Conservation (phyloP, 2,797 vertebrate genomes). For the Vespertilio murinus region DNA sequence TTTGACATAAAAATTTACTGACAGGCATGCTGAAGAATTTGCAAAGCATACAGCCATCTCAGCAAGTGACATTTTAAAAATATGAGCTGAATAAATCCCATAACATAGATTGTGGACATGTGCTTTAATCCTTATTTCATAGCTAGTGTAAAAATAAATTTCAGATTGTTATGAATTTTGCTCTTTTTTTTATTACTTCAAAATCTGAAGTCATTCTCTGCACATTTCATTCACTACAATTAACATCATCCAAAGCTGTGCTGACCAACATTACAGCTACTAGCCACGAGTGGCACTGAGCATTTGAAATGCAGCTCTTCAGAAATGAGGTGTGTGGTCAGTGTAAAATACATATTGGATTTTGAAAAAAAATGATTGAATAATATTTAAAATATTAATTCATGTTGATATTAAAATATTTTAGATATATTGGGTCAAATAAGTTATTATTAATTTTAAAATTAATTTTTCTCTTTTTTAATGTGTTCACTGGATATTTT, state of each 20-base stretch:
- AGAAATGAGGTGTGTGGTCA: not conserved
- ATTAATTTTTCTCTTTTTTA: not conserved
- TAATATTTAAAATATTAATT: constrained; percentile 46
- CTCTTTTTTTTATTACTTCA: constrained; percentile 9
- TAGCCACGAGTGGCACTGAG: not conserved
- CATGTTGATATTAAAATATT: not conserved
- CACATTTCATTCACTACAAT: not conserved
- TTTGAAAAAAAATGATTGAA: not conserved
- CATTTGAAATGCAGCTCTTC: not conserved
- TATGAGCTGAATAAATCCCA: not conserved
- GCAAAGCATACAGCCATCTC: not conserved
- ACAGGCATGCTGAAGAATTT: not conserved
- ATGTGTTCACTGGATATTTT: not conserved
- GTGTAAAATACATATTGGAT: not conserved
- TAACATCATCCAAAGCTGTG: not conserved
- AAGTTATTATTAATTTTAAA: constrained; percentile 34
- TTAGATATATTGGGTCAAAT: not conserved
- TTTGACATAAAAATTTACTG: not conserved
- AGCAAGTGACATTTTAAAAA: not conserved
- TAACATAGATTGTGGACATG: not conserved
- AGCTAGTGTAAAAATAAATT: constrained; percentile 30
- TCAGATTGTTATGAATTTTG: not conserved
- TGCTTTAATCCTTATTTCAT: not conserved
- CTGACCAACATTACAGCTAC: not conserved
- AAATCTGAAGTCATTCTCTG: constrained; percentile 7